Evolutionary conservation across 1,140 invertebrate species (phyloP).

Genomic region (Sarcophaga bullata): DNA sequence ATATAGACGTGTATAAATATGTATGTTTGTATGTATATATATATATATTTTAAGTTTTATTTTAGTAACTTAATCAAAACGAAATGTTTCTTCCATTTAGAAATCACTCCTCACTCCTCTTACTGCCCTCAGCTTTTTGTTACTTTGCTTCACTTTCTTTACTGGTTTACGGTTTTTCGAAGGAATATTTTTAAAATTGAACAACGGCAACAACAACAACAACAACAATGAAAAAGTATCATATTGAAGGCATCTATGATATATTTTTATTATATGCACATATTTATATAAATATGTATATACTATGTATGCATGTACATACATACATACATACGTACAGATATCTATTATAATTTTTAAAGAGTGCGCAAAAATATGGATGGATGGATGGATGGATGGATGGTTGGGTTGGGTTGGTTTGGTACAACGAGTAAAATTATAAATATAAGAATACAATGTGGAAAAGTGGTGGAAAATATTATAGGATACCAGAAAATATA

Average conservation of each 20-base stretch:
- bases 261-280: not conserved
- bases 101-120: not conserved
- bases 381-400: not conserved
- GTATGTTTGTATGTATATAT: not conserved
- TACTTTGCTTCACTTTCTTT: not conserved
- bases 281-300: too few species aligned
- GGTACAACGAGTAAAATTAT: not conserved
- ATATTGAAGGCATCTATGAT: not conserved
- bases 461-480: not conserved
- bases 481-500: too few species aligned
- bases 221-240: not conserved
- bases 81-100: not conserved
- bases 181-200: not conserved
- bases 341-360: too few species aligned
- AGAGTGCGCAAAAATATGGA: not conserved
- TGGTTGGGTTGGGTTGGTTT: not conserved
- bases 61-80: slow-evolving; percentile 3
- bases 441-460: not conserved
- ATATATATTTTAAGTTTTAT: not conserved
- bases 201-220: not conserved
- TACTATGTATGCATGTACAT: too few species aligned
- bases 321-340: too few species aligned
- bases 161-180: not conserved
- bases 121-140: not conserved
- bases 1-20: not conserved